phyloP scores from a whole-genome alignment of 1,140 invertebrate genomes.

The Trichoplusia ni region DNA sequence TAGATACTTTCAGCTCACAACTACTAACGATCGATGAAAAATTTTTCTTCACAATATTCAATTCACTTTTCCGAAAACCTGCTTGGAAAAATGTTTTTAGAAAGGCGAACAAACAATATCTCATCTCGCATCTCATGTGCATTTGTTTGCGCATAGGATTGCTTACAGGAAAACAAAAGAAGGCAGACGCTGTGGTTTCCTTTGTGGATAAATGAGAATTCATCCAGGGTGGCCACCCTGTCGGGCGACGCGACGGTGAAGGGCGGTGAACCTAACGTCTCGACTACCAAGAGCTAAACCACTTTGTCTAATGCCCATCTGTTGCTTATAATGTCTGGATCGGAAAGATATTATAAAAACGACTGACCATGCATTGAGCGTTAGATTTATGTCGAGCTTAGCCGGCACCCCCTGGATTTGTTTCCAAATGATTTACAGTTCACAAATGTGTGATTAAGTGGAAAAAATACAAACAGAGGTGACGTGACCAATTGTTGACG shows the following conservation, averaged over 20 bases:
- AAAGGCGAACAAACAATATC: neutral
- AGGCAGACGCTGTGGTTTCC: slow-evolving; percentile 10
- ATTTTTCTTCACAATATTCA: no score
- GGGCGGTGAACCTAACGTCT: slow-evolving; percentile 47
- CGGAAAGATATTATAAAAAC: neutral
- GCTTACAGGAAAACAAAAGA: slow-evolving; percentile 18
- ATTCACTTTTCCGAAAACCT: no score
- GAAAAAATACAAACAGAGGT: neutral
- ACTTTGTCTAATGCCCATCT: slow-evolving; percentile 7
- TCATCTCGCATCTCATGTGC: slow-evolving; percentile 7
- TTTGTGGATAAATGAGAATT: slow-evolving; percentile 22
- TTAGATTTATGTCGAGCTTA: neutral
- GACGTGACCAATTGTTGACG: slow-evolving; percentile 23
- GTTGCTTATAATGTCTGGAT: slow-evolving; percentile 9
- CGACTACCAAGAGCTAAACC: slow-evolving; percentile 31
- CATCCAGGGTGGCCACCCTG: slow-evolving; percentile 22
- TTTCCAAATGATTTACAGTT: no score
- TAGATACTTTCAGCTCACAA: no score
- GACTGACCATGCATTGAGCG: neutral
- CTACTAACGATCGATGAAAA: no score
- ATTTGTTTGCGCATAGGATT: slow-evolving; percentile 9
- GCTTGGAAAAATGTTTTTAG: no score
- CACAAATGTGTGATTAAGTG: no score
- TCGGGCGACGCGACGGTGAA: slow-evolving; percentile 38
- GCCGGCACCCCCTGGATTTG: no score